phyloP scores from a whole-genome alignment of 1,140 invertebrate genomes.

The Papilio glaucus region DNA sequence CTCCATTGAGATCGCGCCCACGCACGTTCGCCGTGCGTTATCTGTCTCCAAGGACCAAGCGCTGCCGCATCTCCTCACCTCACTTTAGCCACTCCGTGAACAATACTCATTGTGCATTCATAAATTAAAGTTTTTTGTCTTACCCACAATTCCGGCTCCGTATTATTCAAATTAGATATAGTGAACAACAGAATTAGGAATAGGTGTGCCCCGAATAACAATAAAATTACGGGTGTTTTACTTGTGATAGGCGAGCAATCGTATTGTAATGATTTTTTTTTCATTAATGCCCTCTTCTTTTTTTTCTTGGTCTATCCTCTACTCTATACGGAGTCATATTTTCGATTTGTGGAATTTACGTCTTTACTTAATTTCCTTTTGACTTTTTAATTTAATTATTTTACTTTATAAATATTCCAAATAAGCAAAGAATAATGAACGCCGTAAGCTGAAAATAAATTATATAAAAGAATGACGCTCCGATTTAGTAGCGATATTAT shows the following conservation, averaged over 20 bases:
- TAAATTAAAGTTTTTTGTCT: conserved; percentile 69
- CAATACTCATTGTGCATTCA: conserved; percentile 68
- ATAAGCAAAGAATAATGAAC: conserved; percentile 33
- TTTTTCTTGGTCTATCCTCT: not conserved
- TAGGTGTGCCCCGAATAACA: conserved; percentile 58
- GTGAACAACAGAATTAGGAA: conserved; percentile 62
- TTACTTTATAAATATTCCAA: conserved; percentile 33
- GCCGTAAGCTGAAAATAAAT: conserved; percentile 34
- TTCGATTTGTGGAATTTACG: not conserved
- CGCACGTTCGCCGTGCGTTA: conserved; percentile 62
- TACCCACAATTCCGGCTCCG: conserved; percentile 60
- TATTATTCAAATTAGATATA: conserved; percentile 71
- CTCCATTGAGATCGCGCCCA: conserved; percentile 78
- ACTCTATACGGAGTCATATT: not conserved
- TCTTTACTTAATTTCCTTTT: too few relatives aligned
- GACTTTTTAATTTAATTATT: conserved; percentile 6
- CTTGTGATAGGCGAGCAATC: conserved; percentile 43
- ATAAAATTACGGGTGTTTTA: conserved; percentile 44
- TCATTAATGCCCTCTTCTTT: not conserved
- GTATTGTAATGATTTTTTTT: conserved; percentile 41
- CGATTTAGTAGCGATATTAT: conserved; percentile 66
- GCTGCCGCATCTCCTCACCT: conserved; percentile 44
- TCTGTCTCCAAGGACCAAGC: conserved; percentile 42
- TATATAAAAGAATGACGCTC: conserved; percentile 45
- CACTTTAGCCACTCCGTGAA: conserved; percentile 48